These are phyloP conservation scores for Gastrophysa polygoni DNA, from an alignment of 2,888 invertebrate species.

Conservation along the genomic window DNA sequence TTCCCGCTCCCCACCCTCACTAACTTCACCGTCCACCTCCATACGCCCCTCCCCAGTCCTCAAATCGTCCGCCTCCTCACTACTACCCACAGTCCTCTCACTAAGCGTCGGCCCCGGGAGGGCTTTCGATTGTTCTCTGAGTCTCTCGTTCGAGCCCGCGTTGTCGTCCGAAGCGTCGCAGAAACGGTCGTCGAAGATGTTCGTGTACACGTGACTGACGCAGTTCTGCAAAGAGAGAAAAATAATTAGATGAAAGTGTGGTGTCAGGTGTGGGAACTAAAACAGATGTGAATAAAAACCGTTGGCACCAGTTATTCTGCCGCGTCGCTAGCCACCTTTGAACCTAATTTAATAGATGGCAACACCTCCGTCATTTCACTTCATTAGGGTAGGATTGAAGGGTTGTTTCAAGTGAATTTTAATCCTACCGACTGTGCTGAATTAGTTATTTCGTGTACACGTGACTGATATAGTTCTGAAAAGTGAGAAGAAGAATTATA, in stretches of 20 bases:
- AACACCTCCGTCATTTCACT: too few relatives aligned
- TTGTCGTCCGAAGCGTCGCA: slow-evolving; percentile 43
- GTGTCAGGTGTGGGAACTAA: too few relatives aligned
- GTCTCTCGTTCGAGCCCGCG: slow-evolving; percentile 36
- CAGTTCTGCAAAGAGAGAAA: slow-evolving; percentile 3
- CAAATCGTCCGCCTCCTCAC: slow-evolving; percentile 7
- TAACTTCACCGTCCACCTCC: slow-evolving; percentile 14
- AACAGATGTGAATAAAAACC: too few relatives aligned
- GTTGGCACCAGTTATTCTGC: too few relatives aligned
- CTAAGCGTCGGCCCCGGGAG: neutral
- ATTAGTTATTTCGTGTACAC: too few relatives aligned
- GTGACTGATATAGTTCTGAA: too few relatives aligned
- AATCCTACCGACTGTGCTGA: too few relatives aligned
- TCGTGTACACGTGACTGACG: slow-evolving; percentile 46
- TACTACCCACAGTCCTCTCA: slow-evolving; percentile 23
- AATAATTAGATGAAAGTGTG: slow-evolving; percentile 1
- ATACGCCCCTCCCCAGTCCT: neutral
- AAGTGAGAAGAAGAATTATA: too few relatives aligned
- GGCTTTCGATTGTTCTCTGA: slow-evolving; percentile 36
- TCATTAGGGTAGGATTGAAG: too few relatives aligned
- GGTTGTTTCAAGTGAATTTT: too few relatives aligned
- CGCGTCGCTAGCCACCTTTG: too few relatives aligned
- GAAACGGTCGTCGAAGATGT: slow-evolving; percentile 41
- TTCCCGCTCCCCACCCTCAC: slow-evolving; percentile 5
- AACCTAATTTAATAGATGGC: too few relatives aligned